These are phyloP conservation scores for Chionodraco myersi DNA, from an alignment of 2,113 vertebrate genomes.

Conservation along the genomic window DNA sequence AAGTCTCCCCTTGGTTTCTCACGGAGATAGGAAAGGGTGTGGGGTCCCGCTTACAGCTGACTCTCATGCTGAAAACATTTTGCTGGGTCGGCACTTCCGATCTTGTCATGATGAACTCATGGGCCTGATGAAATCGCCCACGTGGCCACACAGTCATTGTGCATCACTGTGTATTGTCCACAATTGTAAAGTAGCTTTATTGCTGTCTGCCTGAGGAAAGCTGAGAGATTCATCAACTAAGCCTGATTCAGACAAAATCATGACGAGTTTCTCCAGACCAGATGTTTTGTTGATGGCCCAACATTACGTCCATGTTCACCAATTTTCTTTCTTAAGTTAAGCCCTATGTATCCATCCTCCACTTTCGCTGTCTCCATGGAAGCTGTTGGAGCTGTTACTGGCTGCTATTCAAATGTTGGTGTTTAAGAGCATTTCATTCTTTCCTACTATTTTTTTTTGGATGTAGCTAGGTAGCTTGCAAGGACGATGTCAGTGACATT, in stretches of 20 bases:
- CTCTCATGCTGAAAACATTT: constrained; percentile 68
- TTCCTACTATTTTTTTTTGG: background rate
- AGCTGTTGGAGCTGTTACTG: background rate
- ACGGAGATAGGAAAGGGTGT: constrained; percentile 64
- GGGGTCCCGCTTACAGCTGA: constrained; percentile 62
- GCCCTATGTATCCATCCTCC: background rate
- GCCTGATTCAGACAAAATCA: constrained; percentile 36
- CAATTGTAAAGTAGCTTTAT: constrained; percentile 38
- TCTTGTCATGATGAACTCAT: constrained; percentile 60
- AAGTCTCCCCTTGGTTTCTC: constrained; percentile 56
- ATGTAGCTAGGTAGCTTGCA: background rate
- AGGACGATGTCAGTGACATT: no score
- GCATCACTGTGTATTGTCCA: constrained; percentile 48
- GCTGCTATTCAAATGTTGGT: background rate
- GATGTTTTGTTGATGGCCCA: constrained; percentile 18
- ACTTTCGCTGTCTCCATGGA: background rate
- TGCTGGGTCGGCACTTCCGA: constrained; percentile 58
- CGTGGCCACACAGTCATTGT: constrained; percentile 48
- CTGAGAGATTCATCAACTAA: constrained; percentile 21
- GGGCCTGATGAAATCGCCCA: constrained; percentile 65
- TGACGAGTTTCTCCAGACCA: constrained; percentile 13
- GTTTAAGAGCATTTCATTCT: background rate
- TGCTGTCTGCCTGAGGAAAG: constrained; percentile 32
- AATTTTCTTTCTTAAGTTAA: background rate
- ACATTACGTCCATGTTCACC: background rate